Base-by-base conservation (phyloP, 2,888 invertebrate genomes). In the Drosophila testacea region DNA sequence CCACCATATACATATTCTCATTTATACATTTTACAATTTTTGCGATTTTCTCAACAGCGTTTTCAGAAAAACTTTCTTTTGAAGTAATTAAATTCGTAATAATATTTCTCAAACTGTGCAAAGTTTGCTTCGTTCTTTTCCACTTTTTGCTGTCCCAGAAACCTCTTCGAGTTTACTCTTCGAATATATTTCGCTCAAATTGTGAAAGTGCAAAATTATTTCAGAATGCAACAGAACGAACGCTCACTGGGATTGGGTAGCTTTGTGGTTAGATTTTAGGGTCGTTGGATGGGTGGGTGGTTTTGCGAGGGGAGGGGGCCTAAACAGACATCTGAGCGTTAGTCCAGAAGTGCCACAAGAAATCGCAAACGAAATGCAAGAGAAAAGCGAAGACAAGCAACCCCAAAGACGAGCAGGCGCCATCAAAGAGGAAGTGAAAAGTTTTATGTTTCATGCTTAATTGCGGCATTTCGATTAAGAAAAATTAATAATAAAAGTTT, bases 381-480 rank as follows among this genome's bases (percentile, higher is more conserved):
- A 30, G 16, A 22, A 64, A 38, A 30, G 44, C 38, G 57, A 64
- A 48, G 36, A 30, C 52, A 48, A 22, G 10, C 44, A 36, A 27
- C 7, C 32, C 32, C 41, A 55, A 62, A 38, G 22, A 51, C 59
- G 42, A 48, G 9, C 52, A 47, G 50, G 7, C 55, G 67, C 64
- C 48, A 66, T 62, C 56, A 66, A 69, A 69, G 65, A 67, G 42
- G 71, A 63, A 51, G 27, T 41, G 44, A 70, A 79, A 86, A 86
- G 72, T 81, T 83, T 83, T 83, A 74, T 77, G 66, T 69, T 81
- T 72, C 75, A 69, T 73, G 69, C 84, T 81, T 84, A 87, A 87
- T 87, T 84, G 87, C 81, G 74, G 80, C 83, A 83, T 87, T 87
- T 87, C 87, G 87, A 85, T 87, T 87, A 87, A 84, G 85, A 79